Conservation (phyloP, 64 coral and sea anemone genomes). For the Hydrozoanthus tunicans region DNA sequence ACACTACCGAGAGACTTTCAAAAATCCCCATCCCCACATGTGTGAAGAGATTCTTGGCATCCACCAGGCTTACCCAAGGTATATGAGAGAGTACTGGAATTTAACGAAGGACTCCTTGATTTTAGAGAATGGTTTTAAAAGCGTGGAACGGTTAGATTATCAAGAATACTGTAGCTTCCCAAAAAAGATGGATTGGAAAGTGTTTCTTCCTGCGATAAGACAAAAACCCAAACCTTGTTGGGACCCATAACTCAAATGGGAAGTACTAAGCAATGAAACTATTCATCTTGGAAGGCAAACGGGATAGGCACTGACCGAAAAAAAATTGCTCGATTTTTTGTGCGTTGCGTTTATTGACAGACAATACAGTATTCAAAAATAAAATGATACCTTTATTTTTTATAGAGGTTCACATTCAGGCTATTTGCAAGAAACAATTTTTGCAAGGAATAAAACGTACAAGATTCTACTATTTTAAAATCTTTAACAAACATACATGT, state of each 20-base stretch:
- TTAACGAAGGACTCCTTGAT: neutral
- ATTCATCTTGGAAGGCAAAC: too few species aligned
- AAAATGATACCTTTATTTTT: too few species aligned
- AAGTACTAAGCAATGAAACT: too few species aligned
- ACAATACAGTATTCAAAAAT: too few species aligned
- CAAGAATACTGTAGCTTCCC: neutral
- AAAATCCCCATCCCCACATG: neutral
- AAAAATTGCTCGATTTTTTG: too few species aligned
- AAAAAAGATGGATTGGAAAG: neutral
- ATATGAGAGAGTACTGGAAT: constrained; percentile 3
- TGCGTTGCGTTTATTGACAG: too few species aligned
- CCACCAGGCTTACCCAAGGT: neutral
- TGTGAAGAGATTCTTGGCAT: neutral
- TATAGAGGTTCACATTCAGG: too few species aligned
- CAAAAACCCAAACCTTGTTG: neutral
- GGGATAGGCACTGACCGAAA: too few species aligned
- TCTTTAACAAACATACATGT: too few species aligned
- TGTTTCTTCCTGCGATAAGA: neutral
- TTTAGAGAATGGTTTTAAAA: neutral
- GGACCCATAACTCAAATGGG: neutral
- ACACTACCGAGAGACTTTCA: neutral
- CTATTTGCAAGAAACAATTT: too few species aligned
- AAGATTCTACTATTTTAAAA: too few species aligned
- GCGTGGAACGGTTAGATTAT: neutral
- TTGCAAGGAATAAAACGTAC: too few species aligned